phyloP scores from a whole-genome alignment of 2,888 invertebrate species.

The Tachina lurida region DNA sequence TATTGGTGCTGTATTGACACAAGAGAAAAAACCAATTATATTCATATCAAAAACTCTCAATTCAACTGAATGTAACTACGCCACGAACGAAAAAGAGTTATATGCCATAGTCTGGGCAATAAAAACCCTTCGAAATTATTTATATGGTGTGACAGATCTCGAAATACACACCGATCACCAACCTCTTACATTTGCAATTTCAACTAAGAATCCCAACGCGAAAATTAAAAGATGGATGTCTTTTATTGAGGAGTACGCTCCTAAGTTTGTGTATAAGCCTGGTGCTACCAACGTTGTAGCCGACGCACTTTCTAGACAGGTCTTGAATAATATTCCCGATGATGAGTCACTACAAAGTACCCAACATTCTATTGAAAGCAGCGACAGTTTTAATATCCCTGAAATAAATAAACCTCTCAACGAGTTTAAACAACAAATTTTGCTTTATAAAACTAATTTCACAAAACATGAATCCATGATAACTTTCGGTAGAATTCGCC shows the following conservation, averaged over 20 bases:
- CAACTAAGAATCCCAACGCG: conserved; percentile 13
- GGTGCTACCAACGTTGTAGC: conserved; percentile 16
- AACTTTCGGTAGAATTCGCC: conserved; percentile 13
- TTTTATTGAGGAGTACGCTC: conserved; percentile 6
- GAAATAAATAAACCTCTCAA: conserved; percentile 38
- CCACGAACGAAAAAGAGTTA: not conserved
- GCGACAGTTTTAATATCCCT: conserved; percentile 11
- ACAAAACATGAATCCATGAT: conserved; percentile 23
- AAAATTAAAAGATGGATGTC: conserved; percentile 13
- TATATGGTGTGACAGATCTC: conserved; percentile 8
- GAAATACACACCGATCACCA: conserved; percentile 28
- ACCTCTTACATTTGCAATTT: conserved; percentile 13
- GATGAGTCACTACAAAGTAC: conserved; percentile 26
- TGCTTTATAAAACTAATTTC: conserved; percentile 25
- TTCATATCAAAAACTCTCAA: not conserved
- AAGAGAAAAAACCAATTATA: too few species aligned
- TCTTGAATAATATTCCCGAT: conserved; percentile 34
- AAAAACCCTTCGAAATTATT: conserved; percentile 11
- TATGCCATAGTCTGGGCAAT: not conserved
- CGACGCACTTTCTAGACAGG: conserved; percentile 37
- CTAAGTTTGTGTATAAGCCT: conserved; percentile 5
- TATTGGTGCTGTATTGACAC: not conserved
- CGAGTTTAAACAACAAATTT: conserved; percentile 43
- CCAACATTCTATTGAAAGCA: conserved; percentile 35
- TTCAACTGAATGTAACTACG: not conserved